Evolutionary conservation across 2,888 invertebrate species (phyloP).

Genomic region (Clitarchus hookeri): DNA sequence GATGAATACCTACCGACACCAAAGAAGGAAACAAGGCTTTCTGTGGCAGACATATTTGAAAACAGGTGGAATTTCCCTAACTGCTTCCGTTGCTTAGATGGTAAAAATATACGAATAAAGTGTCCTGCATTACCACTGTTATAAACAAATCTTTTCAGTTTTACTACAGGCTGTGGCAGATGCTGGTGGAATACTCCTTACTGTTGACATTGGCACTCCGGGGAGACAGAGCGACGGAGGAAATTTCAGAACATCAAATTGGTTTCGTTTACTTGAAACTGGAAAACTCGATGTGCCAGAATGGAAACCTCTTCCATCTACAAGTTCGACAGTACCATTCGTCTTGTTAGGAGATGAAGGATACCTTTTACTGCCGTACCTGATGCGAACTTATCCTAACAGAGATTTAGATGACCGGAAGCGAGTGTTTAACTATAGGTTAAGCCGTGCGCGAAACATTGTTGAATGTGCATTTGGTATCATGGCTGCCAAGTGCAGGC

Average conservation of each 20-base stretch:
- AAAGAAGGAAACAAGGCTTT: not conserved
- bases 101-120: not conserved
- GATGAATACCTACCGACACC: not conserved
- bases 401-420: constrained; percentile 17
- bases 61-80: not conserved
- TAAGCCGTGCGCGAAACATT: constrained; percentile 20
- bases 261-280: not conserved
- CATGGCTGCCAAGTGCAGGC: not conserved
- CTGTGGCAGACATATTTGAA: not conserved
- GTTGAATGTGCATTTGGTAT: constrained; percentile 7
- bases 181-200: not conserved
- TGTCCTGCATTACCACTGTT: constrained; percentile 4
- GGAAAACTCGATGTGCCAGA: not conserved
- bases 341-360: constrained; percentile 11
- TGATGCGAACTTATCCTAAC: constrained; percentile 3
- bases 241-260: not conserved
- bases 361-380: no score
- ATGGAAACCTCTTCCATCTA: not conserved
- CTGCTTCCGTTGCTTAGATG: not conserved
- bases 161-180: constrained; percentile 10
- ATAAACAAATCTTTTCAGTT: not conserved
- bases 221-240: constrained; percentile 15
- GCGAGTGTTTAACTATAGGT: constrained; percentile 12
- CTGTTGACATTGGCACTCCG: constrained; percentile 15
- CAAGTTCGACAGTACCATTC: not conserved